Conservation (phyloP, 2,888 invertebrate species). For the Aspidiotus destructor region DNA sequence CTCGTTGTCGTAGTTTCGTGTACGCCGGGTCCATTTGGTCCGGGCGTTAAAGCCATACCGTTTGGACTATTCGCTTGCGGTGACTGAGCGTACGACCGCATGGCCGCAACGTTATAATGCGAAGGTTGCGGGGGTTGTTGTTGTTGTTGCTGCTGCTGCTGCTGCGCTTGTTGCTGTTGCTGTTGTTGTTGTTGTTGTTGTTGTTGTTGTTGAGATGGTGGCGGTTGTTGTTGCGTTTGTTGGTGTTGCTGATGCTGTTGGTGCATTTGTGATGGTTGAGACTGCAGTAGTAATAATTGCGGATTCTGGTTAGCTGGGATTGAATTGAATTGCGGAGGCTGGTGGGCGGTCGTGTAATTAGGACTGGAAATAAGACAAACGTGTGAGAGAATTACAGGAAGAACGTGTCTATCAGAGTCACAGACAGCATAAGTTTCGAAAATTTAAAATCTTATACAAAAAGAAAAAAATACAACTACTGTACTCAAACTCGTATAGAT, state of each 20-base stretch:
- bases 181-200: slow-evolving; percentile 39
- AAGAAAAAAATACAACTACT: background rate
- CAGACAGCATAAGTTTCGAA: background rate
- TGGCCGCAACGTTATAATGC: slow-evolving; percentile 38
- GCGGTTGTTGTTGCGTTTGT: slow-evolving; percentile 39
- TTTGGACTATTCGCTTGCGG: slow-evolving; percentile 37
- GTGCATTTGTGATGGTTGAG: slow-evolving; percentile 36
- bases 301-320: slow-evolving; percentile 26
- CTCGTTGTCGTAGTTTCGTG: slow-evolving; percentile 54
- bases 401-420: too few relatives aligned
- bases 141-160: slow-evolving; percentile 41
- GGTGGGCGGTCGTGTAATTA: slow-evolving; percentile 23
- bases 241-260: slow-evolving; percentile 36
- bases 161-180: slow-evolving; percentile 36
- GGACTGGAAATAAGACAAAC: background rate
- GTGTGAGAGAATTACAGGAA: background rate
- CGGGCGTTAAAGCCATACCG: slow-evolving; percentile 34
- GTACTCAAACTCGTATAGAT: too few relatives aligned
- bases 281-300: slow-evolving; percentile 27
- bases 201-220: slow-evolving; percentile 40
- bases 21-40: slow-evolving; percentile 34
- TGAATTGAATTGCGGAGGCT: slow-evolving; percentile 17
- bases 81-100: slow-evolving; percentile 44
- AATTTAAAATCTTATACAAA: background rate
- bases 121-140: slow-evolving; percentile 40